These are phyloP conservation scores for Craniophora ligustri DNA, from an alignment of 2,888 invertebrate species.

Conservation along the genomic window DNA sequence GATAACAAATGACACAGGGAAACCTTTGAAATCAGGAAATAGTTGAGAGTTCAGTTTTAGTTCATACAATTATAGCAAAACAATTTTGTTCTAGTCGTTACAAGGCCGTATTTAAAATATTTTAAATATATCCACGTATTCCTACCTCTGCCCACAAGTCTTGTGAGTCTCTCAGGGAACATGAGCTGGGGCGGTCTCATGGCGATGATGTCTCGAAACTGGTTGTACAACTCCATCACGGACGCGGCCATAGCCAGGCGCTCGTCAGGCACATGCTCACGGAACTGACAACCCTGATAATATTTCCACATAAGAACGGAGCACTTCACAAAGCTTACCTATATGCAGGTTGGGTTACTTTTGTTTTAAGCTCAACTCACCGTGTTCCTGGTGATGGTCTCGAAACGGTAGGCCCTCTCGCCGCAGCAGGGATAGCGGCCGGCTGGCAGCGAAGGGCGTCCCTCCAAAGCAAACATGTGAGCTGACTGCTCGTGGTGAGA, in stretches of 20 bases:
- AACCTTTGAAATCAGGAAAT: neutral
- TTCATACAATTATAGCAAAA: no score
- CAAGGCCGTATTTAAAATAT: no score
- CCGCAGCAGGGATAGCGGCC: slow-evolving; percentile 96
- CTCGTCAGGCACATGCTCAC: slow-evolving; percentile 91
- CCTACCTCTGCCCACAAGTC: slow-evolving; percentile 90
- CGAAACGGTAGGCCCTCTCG: slow-evolving; percentile 94
- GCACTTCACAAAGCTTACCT: no score
- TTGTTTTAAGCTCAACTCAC: slow-evolving; percentile 63
- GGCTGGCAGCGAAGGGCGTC: slow-evolving; percentile 91
- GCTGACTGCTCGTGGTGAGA: slow-evolving; percentile 93
- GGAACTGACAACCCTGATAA: slow-evolving; percentile 92
- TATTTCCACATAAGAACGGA: slow-evolving; percentile 1
- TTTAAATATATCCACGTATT: neutral
- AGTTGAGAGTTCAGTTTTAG: no score
- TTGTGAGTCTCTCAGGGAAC: slow-evolving; percentile 91
- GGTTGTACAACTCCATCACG: slow-evolving; percentile 89
- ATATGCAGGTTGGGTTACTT: neutral
- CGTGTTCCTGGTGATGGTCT: slow-evolving; percentile 90
- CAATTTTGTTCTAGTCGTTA: no score
- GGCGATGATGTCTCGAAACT: slow-evolving; percentile 89
- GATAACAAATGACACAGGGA: neutral
- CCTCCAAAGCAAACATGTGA: slow-evolving; percentile 92
- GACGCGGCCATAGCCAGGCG: slow-evolving; percentile 90
- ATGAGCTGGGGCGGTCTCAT: slow-evolving; percentile 91